Base-by-base conservation (phyloP, 1,140 invertebrate species). In the Achatina immaculata region DNA sequence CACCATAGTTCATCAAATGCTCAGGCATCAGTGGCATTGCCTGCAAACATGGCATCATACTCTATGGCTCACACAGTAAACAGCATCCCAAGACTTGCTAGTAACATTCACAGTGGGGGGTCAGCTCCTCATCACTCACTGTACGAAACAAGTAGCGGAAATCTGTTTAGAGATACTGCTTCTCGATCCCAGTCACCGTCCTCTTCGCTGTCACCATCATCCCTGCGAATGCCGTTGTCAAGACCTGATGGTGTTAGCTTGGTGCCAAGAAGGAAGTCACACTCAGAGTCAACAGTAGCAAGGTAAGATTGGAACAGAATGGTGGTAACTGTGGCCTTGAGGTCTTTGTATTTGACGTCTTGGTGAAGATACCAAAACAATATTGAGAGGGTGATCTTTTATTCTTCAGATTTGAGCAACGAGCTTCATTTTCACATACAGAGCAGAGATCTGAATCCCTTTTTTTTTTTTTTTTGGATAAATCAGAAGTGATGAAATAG, bases 261-360 rank as follows among this genome's bases (percentile, higher is more conserved):
- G 24, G n/a, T 68, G 14, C 76, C 76, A 19, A 66, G 76, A 43
- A 66, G 51, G 24, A 78, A 78, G 36, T 78, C 76, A 2, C 31
- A 78, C 65, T 78, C 76, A 21, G 76, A 78, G 28, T 78, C 76
- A 28, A 78, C 65, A 38, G 58, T 68, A 31, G 3, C 65, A 24
- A 78, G 76, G 76, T 73, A 73, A 73, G 38, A 69, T 62, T 1
- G 7, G 51, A 48, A 78, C 6, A 40, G 21, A 42, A 51, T 11
- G 9, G 14, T 74, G 6, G 24, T 42, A 40, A 9, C 6, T 34
- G 14, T 74, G 9, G 7, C 42, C 42, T 72, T 38, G 40, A n/a
- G 11, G 16, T 48, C 14, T 48, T 11, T 28, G 31, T 19, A 43
- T 51, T 28, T 11, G 45, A 9, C 28, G 11, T 9, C 4, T 11